phyloP scores from a whole-genome alignment of 2,113 vertebrate species.

The Gallinago undulata region DNA sequence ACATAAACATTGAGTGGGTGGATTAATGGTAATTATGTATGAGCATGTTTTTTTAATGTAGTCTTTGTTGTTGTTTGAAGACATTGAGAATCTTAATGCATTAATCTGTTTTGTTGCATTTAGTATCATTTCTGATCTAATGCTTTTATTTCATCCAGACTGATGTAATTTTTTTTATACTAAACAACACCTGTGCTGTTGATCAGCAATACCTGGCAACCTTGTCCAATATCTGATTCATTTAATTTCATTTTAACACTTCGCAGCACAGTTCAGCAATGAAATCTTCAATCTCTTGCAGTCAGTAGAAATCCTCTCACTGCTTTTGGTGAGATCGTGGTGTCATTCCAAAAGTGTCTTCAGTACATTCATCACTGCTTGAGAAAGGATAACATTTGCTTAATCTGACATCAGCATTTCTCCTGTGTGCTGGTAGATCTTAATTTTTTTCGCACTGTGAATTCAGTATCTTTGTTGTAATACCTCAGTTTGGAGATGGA shows the following conservation, averaged over 20 bases:
- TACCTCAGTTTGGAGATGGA: background rate
- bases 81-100: background rate
- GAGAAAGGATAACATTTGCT: background rate
- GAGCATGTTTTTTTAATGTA: background rate
- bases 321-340: background rate
- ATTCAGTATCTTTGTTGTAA: background rate
- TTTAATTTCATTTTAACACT: conserved; percentile 10
- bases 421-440: background rate
- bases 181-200: background rate
- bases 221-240: background rate
- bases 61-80: background rate
- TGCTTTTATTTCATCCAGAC: background rate
- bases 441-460: background rate
- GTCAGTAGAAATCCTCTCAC: background rate
- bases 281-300: background rate
- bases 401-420: background rate
- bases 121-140: background rate
- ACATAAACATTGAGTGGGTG: background rate
- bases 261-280: background rate
- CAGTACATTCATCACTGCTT: background rate
- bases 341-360: background rate
- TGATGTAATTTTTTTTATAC: background rate
- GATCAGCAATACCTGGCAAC: background rate
- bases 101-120: background rate
- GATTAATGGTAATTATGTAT: background rate